A percentile compares a stretch with the other conserved stretches of the same genome.
Conservation (phyloP, 2,797 vertebrate genomes). For the Rhincodon typus region DNA sequence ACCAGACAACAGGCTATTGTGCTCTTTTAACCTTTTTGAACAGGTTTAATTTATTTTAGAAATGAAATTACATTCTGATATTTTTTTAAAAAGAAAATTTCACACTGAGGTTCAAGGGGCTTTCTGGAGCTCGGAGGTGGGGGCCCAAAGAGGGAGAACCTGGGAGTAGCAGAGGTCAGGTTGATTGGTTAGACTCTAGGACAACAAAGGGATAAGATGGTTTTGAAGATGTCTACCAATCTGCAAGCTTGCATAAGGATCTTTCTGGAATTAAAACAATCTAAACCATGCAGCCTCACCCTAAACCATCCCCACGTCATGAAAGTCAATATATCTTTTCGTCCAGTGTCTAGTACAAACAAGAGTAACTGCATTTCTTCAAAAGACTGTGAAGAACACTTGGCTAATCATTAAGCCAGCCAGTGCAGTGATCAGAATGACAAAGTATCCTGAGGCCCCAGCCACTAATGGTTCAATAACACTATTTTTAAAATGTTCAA, state of each 20-base stretch:
- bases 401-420: constrained; percentile 28
- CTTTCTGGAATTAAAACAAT: not conserved
- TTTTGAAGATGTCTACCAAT: too few species aligned
- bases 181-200: not conserved
- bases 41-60: not conserved
- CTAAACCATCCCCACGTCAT: not conserved
- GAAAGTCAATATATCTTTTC: not conserved
- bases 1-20: not conserved
- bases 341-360: not conserved
- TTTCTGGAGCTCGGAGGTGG: not conserved
- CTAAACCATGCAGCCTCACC: not conserved
- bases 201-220: too few species aligned
- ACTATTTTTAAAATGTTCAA: constrained; percentile 35
- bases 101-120: not conserved
- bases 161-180: not conserved
- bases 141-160: not conserved
- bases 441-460: not conserved
- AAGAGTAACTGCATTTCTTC: not conserved
- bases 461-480: not conserved
- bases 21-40: not conserved
- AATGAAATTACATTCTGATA: not conserved
- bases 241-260: not conserved
- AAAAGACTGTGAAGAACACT: not conserved
- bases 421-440: not conserved
- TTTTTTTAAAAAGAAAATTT: not conserved